Evolutionary conservation across 1,140 invertebrate genomes (phyloP), one percentile per base, ranked within the genome.

Genomic region (Megalonaias nervosa): DNA sequence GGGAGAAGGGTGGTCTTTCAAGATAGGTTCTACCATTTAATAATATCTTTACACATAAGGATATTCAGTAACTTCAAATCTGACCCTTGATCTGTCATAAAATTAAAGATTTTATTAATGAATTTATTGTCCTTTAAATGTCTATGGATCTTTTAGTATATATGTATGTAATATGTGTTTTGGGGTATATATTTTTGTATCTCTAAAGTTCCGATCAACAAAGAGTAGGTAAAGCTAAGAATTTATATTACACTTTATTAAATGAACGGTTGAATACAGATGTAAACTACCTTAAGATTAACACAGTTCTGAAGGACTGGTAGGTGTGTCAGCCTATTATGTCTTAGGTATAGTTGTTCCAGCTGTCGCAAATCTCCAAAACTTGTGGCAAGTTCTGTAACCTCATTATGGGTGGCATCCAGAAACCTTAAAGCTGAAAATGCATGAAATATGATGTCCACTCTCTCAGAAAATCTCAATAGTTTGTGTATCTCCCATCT

Each of bases 291-390:
- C 19, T 62, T n/a, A 9, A 62, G 75, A 64, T 79, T 82, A 21
- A 71, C 67, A 80, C 91, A 92, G 71, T 85, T 84, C 64, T 80
- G 77, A 0, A 92, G 81, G 19, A 87, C 66, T 38, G 92, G 92
- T 71, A 93, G 62, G 57, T 86, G 75, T 23, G 80, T 81, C 38
- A 97, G 89, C 69, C 90, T 86, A 91, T 97, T 97, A 75, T 96
- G 94, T 81, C 95, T 94, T 16, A 96, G 92, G 89, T 96, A 94
- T 0, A 98, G 88, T 79, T 93, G 93, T 90, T 97, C 94, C 80
- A 97, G 91, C 90, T 95, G 95, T 58, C 93, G 89, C n/a, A 97
- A 90, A 88, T 96, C 94, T 23, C 95, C 95, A 82, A 98, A 83
- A 87, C 95, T 91, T 64, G 93, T 91, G 21, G 96, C 96, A 60